These are phyloP conservation scores for Centropyge bicolor DNA, from an alignment of 2,797 vertebrate genomes.

Conservation along the genomic window DNA sequence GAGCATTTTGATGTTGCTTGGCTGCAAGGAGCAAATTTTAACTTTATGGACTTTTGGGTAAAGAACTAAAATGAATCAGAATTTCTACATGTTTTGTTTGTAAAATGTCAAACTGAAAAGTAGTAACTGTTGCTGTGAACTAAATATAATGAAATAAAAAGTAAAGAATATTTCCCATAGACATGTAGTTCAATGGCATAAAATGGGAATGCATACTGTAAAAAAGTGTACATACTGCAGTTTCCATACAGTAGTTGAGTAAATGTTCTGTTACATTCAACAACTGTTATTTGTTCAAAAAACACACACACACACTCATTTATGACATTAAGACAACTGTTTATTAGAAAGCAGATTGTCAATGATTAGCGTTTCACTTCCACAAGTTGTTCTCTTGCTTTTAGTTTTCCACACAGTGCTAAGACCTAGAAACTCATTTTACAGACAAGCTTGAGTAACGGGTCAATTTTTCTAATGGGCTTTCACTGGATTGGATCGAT, in stretches of 20 bases:
- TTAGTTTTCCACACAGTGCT: conserved; percentile 22
- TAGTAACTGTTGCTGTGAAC: background rate
- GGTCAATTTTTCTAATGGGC: background rate
- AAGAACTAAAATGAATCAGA: background rate
- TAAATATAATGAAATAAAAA: background rate
- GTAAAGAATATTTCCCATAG: background rate
- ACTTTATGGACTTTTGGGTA: background rate
- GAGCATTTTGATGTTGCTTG: background rate
- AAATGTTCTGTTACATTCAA: background rate
- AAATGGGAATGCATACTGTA: background rate
- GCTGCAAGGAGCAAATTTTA: background rate
- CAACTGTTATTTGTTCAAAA: background rate
- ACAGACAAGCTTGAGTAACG: conserved; percentile 1
- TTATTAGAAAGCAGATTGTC: conserved; percentile 67
- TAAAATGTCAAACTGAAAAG: background rate
- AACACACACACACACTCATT: background rate
- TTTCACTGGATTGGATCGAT: background rate
- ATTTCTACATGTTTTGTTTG: background rate
- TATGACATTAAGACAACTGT: conserved; percentile 38
- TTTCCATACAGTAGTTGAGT: background rate
- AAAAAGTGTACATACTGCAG: no score
- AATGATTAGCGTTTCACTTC: conserved; percentile 37
- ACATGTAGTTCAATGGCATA: background rate
- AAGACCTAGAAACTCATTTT: conserved; percentile 1
- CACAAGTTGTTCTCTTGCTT: conserved; percentile 14